A percentile compares a stretch with the other conserved stretches of the same genome.
phyloP scores from a whole-genome alignment of 2,888 invertebrate species.

The Vannuccia rotundouncinata region DNA sequence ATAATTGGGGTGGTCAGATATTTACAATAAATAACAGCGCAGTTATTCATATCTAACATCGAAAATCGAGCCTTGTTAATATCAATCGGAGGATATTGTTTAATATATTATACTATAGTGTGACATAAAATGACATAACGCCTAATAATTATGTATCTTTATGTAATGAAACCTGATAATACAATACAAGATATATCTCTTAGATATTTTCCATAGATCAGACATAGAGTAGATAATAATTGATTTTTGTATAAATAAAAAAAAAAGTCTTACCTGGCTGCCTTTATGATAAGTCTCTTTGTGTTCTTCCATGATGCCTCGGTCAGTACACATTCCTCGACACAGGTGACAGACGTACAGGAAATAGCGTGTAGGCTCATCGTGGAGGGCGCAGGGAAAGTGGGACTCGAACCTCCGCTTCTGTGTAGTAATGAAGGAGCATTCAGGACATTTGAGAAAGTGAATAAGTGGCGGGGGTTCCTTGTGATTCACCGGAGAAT shows the following conservation, averaged over 20 bases:
- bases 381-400: slow-evolving; percentile 22
- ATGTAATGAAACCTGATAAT: background rate
- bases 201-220: too few relatives aligned
- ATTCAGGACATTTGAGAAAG: slow-evolving; percentile 27
- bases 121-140: background rate
- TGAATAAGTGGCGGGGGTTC: slow-evolving; percentile 21
- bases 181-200: too few relatives aligned
- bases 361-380: slow-evolving; percentile 24
- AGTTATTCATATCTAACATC: too few relatives aligned
- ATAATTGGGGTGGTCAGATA: too few relatives aligned
- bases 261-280: background rate
- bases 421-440: slow-evolving; percentile 12
- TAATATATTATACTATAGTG: background rate
- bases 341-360: slow-evolving; percentile 25
- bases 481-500: background rate
- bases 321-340: slow-evolving; percentile 10
- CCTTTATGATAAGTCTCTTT: slow-evolving; percentile 18
- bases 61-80: background rate
- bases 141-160: background rate
- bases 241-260: background rate
- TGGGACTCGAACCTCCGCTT: slow-evolving; percentile 27
- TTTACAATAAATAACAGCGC: too few relatives aligned
- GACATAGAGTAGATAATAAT: too few relatives aligned
- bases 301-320: slow-evolving; percentile 30
- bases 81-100: background rate